Evolutionary conservation across 2,888 invertebrate species (phyloP), one percentile per base, ranked within the genome.

Genomic region (Pristionchus arcanus): DNA sequence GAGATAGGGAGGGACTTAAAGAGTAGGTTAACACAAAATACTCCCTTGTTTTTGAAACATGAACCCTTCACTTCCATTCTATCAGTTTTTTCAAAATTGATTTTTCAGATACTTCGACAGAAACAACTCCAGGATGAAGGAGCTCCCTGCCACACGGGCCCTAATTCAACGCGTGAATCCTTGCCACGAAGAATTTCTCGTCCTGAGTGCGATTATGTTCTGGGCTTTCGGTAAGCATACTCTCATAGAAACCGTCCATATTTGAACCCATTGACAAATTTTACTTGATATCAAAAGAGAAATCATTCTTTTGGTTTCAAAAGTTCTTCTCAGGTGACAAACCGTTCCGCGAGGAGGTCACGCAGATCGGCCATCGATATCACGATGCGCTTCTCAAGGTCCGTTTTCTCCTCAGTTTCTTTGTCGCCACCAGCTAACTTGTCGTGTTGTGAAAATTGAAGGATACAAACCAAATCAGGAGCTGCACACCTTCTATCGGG

Each of bases 401-500:
- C 9, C 42, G 42, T 42, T 42, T 42, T 9, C 42, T 42, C 5
- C 5, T 42, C 42, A 9, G 5, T 42, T 9, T 42, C 3, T 42
- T 42, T 42, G 42, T 42, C 9, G 42, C n/a, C n/a, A n/a, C n/a
- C n/a, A n/a, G n/a, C n/a, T n/a, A n/a, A n/a, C n/a, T 42, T 42
- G 42, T 42, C 42, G 42, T n/a, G 42, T 3, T 42, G 42, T 42
- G 42, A 3, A 42, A 42, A 42, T 9, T 42, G 42, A 3, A 42
- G 3, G 5, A 42, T 5, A 42, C 42, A 42, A 5, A 42, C 3
- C 42, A 42, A 42, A 5, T 5, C 42, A 42, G 42, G 81, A 81
- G n/a, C 28, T 81, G 28, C 81, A 81, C 28, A 16, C 81, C 9
- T 81, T 81, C 49, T 49, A 81, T 53, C 81, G 81, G 15, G 42